Evolutionary conservation across 2,888 invertebrate genomes (phyloP).

Genomic region (Pteria penguin): DNA sequence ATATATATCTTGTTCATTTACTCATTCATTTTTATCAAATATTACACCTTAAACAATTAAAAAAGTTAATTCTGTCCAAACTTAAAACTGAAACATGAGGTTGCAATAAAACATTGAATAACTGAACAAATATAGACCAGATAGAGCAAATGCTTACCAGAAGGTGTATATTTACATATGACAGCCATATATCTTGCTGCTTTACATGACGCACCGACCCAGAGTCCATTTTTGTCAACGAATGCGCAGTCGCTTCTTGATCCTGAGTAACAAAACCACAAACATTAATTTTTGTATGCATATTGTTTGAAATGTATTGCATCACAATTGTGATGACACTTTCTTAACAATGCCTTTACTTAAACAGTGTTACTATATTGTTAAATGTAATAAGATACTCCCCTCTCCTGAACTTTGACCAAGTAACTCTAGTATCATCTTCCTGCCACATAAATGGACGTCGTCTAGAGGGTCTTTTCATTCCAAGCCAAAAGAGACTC

Average conservation of each 20-base stretch:
- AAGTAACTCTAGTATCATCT: slow-evolving; percentile 28
- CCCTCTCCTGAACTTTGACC: slow-evolving; percentile 26
- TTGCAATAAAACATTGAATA: background rate
- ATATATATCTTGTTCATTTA: too few relatives aligned
- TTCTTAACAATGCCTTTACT: too few relatives aligned
- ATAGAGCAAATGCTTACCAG: slow-evolving; percentile 12
- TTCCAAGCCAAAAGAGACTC: slow-evolving; percentile 28
- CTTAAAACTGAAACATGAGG: too few relatives aligned
- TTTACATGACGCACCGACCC: slow-evolving; percentile 22
- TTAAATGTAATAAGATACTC: too few relatives aligned
- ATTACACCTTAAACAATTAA: too few relatives aligned
- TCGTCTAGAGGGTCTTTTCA: slow-evolving; percentile 3
- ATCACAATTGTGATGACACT: too few relatives aligned
- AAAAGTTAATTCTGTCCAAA: too few relatives aligned
- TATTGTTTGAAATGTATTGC: too few relatives aligned
- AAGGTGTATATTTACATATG: slow-evolving; percentile 29
- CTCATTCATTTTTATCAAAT: too few relatives aligned
- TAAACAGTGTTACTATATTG: too few relatives aligned
- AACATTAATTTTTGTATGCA: too few relatives aligned
- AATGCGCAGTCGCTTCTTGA: slow-evolving; percentile 18
- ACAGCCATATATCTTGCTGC: slow-evolving; percentile 22
- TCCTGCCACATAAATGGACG: slow-evolving; percentile 25
- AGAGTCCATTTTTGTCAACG: slow-evolving; percentile 18
- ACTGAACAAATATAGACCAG: background rate
- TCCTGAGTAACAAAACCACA: slow-evolving; percentile 7